Conservation (phyloP, 2,888 invertebrate genomes). For the Rambutsinella grinnellia region DNA sequence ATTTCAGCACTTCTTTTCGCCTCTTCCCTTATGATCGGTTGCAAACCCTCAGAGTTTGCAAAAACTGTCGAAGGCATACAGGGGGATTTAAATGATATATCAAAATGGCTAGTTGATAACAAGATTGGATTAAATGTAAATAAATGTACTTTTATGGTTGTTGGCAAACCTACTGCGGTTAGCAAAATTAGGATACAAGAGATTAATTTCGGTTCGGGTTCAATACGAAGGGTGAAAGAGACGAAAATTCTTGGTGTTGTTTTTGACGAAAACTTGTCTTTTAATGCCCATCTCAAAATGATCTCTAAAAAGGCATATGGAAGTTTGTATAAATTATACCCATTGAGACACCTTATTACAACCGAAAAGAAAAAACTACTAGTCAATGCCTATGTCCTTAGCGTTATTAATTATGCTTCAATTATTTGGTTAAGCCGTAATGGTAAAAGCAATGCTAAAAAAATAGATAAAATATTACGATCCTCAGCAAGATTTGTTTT, state of each 20-base stretch:
- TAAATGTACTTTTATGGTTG: constrained; percentile 27
- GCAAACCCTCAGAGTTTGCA: constrained; percentile 12
- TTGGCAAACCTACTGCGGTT: constrained; percentile 5
- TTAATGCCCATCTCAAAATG: background rate
- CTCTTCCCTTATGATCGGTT: constrained; percentile 25
- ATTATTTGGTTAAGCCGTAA: background rate
- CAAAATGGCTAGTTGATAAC: constrained; percentile 32
- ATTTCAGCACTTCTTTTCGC: background rate
- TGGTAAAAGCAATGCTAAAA: background rate
- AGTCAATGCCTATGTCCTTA: background rate
- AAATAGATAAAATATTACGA: constrained; percentile 20
- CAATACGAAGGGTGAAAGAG: background rate
- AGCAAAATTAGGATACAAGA: background rate
- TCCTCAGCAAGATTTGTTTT: constrained; percentile 7
- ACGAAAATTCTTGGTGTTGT: constrained; percentile 26
- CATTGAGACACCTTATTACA: background rate
- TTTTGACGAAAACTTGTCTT: constrained; percentile 13
- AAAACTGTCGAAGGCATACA: constrained; percentile 22
- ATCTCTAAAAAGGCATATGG: background rate
- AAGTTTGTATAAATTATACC: background rate
- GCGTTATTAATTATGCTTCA: background rate
- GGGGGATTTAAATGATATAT: background rate
- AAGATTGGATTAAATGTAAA: constrained; percentile 22
- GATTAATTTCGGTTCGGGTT: background rate
- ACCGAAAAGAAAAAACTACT: background rate